These are phyloP conservation scores for Lateolabrax maculatus DNA, from an alignment of 2,797 vertebrate genomes.

Conservation along the genomic window DNA sequence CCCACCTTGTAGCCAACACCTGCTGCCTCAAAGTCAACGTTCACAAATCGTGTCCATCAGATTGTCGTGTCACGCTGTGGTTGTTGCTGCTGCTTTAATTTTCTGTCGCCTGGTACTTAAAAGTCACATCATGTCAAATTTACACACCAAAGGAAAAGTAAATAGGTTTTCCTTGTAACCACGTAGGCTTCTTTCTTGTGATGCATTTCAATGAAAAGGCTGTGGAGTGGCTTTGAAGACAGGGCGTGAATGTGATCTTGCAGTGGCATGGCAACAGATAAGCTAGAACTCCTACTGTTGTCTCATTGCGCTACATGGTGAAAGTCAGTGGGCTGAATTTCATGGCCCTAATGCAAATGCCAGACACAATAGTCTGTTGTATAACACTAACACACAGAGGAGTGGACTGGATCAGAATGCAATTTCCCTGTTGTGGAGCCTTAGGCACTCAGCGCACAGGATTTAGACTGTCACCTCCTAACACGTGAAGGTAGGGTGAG, in stretches of 20 bases:
- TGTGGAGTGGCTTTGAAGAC: constrained; percentile 58
- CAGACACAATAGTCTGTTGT: constrained; percentile 81
- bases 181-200: constrained; percentile 30
- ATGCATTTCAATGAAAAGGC: constrained; percentile 58
- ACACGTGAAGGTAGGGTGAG: constrained; percentile 58
- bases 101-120: constrained; percentile 34
- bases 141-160: constrained; percentile 40
- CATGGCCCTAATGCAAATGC: constrained; percentile 80
- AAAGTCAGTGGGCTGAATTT: constrained; percentile 77
- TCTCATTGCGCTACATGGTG: constrained; percentile 57
- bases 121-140: constrained; percentile 56
- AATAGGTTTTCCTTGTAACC: constrained; percentile 45
- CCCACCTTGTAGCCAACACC: constrained; percentile 58
- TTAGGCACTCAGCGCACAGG: constrained; percentile 53
- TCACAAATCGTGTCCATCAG: constrained; percentile 61
- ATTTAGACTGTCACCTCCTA: constrained; percentile 66
- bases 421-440: constrained; percentile 74
- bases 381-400: constrained; percentile 77
- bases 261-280: constrained; percentile 71
- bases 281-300: constrained; percentile 66
- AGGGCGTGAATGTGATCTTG: constrained; percentile 53
- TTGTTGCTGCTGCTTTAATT: constrained; percentile 46
- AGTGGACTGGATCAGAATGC: constrained; percentile 75
- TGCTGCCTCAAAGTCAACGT: constrained; percentile 48
- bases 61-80: constrained; percentile 38